Conservation (phyloP, 1,140 invertebrate genomes). For the Ctenoplectra terminalis region DNA sequence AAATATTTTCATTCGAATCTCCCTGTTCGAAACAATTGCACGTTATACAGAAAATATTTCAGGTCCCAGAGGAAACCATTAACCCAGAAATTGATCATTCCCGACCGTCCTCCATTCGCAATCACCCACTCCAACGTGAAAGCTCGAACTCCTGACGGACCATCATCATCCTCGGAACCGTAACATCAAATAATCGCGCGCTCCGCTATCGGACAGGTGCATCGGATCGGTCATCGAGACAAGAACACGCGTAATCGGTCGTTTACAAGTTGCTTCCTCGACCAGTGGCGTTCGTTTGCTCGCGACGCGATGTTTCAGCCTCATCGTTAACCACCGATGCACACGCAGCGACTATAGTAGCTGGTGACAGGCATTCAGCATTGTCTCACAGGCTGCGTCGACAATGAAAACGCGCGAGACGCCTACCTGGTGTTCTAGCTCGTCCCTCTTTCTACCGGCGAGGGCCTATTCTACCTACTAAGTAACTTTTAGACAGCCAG, state of each 20-base stretch:
- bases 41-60: no score
- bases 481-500: constrained; percentile 24
- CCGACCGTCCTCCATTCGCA: no score
- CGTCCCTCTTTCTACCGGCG: no score
- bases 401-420: constrained; percentile 22
- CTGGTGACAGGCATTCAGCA: constrained; percentile 27
- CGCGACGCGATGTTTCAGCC: background rate
- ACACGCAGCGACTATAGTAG: background rate
- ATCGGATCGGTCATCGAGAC: background rate
- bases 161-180: background rate
- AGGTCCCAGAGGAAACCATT: no score
- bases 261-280: constrained; percentile 6
- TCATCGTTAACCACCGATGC: constrained; percentile 8
- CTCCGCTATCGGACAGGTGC: background rate
- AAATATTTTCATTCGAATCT: no score
- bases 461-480: constrained; percentile 18
- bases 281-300: background rate
- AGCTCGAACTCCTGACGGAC: background rate
- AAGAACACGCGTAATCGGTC: constrained; percentile 9
- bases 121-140: no score
- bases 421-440: background rate
- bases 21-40: no score
- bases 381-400: constrained; percentile 14
- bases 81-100: no score
- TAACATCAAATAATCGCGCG: background rate